Evolutionary conservation across 1,140 invertebrate genomes (phyloP).

Genomic region (Ctenoplectra terminalis): DNA sequence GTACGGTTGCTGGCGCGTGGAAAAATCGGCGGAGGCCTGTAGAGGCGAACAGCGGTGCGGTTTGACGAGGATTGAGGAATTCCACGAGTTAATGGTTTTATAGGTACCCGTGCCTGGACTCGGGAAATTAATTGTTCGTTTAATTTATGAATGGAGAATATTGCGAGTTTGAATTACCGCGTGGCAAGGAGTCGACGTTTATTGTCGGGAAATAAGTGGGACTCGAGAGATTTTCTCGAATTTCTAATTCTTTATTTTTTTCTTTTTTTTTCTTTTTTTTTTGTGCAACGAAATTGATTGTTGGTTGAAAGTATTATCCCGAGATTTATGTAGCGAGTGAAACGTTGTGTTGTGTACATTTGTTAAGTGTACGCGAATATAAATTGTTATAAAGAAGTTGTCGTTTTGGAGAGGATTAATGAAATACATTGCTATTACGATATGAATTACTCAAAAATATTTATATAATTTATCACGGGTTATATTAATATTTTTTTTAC

Average conservation of each 20-base stretch:
- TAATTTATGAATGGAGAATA: conserved; percentile 11
- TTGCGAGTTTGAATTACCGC: neutral
- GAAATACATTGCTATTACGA: too few relatives aligned
- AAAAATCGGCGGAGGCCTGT: neutral
- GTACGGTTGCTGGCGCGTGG: neutral
- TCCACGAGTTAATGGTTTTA: conserved; percentile 29
- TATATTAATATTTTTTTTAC: too few relatives aligned
- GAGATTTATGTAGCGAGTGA: neutral
- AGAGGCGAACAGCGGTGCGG: neutral
- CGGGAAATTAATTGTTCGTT: conserved; percentile 24
- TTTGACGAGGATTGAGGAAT: conserved; percentile 35
- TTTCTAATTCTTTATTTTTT: too few relatives aligned
- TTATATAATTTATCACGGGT: too few relatives aligned
- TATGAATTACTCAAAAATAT: too few relatives aligned
- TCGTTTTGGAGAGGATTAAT: too few relatives aligned
- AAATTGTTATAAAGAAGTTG: too few relatives aligned
- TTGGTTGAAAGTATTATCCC: too few relatives aligned
- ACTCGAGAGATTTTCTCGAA: neutral
- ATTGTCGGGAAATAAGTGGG: neutral
- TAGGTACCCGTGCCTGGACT: neutral
- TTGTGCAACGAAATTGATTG: neutral
- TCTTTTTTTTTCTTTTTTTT: too few relatives aligned
- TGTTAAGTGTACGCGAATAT: too few relatives aligned
- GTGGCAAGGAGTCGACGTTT: neutral
- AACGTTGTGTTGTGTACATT: neutral